Evolutionary conservation across 2,888 invertebrate species (phyloP).

Genomic region (Erebia palarica): DNA sequence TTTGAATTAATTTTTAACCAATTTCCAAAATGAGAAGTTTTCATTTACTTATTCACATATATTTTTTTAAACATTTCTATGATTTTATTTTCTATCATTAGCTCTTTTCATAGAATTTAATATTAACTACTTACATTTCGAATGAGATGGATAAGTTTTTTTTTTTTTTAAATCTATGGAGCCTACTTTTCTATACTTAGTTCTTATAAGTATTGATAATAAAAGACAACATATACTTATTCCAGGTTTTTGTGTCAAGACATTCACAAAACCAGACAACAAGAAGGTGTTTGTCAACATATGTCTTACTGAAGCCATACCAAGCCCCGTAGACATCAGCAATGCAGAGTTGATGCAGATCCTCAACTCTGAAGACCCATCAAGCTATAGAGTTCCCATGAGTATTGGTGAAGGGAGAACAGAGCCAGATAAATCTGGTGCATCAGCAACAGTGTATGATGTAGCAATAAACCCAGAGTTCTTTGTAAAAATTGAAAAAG

Average conservation of each 20-base stretch:
- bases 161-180: too few species aligned
- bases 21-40: too few species aligned
- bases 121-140: too few species aligned
- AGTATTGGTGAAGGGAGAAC: slow-evolving; percentile 92
- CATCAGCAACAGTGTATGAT: slow-evolving; percentile 89
- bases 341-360: slow-evolving; percentile 87
- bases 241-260: slow-evolving; percentile 91
- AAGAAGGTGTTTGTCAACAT: slow-evolving; percentile 94
- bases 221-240: background rate
- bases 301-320: slow-evolving; percentile 90
- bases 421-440: slow-evolving; percentile 90
- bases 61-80: too few species aligned
- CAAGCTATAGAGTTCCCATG: slow-evolving; percentile 92
- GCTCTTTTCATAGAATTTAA: too few species aligned
- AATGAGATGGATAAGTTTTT: too few species aligned
- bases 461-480: slow-evolving; percentile 91
- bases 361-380: slow-evolving; percentile 86
- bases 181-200: too few species aligned
- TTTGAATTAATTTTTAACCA: too few species aligned
- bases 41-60: too few species aligned
- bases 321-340: slow-evolving; percentile 86
- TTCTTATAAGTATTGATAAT: too few species aligned
- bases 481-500: slow-evolving; percentile 87
- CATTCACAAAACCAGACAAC: slow-evolving; percentile 83
- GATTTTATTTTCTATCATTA: too few species aligned